Conservation (phyloP, 2,797 vertebrate species). For the Pteropus rufus region DNA sequence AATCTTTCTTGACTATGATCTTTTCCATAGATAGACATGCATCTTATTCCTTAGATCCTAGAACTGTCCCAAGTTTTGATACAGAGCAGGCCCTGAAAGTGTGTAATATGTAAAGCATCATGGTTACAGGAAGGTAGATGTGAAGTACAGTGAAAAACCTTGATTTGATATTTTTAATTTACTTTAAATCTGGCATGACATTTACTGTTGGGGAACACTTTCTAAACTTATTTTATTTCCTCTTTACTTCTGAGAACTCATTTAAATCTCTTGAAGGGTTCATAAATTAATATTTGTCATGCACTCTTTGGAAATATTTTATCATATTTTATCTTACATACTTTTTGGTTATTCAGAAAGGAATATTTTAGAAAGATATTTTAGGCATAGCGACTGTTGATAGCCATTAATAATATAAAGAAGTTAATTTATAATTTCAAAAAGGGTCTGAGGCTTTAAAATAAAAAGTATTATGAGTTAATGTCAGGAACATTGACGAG, state of each 20-base stretch:
- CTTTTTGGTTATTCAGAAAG: background rate
- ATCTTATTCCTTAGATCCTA: background rate
- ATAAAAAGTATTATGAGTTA: background rate
- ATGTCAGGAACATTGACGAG: slow-evolving; percentile 9
- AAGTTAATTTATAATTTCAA: slow-evolving; percentile 19
- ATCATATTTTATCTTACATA: background rate
- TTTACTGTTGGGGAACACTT: slow-evolving; percentile 28
- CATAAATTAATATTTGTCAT: background rate
- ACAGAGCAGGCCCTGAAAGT: background rate
- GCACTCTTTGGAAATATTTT: background rate
- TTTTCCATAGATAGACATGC: background rate
- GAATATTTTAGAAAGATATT: background rate
- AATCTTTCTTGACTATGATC: background rate
- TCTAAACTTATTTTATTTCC: background rate
- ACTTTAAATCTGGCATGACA: background rate
- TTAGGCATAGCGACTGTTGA: background rate
- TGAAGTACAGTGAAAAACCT: background rate
- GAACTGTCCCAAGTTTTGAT: background rate
- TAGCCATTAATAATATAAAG: background rate
- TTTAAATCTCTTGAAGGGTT: slow-evolving; percentile 14
- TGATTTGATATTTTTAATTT: slow-evolving; percentile 22
- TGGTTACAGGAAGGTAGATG: background rate
- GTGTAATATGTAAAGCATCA: background rate
- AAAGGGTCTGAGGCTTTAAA: slow-evolving; percentile 11
- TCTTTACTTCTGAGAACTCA: slow-evolving; percentile 5